A percentile compares a stretch with the other conserved stretches of the same genome.
Conservation (phyloP, 2,888 invertebrate genomes). For the Melinaea marsaeus region DNA sequence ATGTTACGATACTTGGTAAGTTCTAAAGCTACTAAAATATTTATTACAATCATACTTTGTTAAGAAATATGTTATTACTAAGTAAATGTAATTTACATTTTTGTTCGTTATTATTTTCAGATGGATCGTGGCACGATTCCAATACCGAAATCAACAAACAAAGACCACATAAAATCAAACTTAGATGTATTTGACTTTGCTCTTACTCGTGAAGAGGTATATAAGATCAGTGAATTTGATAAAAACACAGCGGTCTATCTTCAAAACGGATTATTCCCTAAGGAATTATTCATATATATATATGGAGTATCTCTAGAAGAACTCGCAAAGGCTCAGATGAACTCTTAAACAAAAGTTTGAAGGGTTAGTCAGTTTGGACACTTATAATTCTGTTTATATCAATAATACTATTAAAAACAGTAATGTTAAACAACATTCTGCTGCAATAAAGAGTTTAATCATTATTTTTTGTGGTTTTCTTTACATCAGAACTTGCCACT, state of each 20-base stretch:
- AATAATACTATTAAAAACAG: too few species aligned
- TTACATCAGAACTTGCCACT: too few species aligned
- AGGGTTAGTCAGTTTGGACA: too few species aligned
- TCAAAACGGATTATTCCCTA: background rate
- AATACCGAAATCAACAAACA: constrained; percentile 78
- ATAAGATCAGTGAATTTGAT: constrained; percentile 68
- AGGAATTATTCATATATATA: too few species aligned
- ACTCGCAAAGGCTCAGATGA: too few species aligned
- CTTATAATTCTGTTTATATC: too few species aligned
- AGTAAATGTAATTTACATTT: background rate
- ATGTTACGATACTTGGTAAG: constrained; percentile 80
- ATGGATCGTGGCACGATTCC: constrained; percentile 74
- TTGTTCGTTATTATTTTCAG: constrained; percentile 41
- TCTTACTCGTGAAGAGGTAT: constrained; percentile 69
- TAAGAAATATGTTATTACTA: background rate
- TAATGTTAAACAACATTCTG: too few species aligned
- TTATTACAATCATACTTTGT: background rate
- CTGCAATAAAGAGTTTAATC: too few species aligned
- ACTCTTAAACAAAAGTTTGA: too few species aligned
- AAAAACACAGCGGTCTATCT: constrained; percentile 46
- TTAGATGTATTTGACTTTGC: constrained; percentile 78
- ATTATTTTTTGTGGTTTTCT: too few species aligned
- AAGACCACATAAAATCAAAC: constrained; percentile 71
- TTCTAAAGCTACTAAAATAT: constrained; percentile 8
- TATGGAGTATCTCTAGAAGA: too few species aligned